These are phyloP conservation scores for Drosophila ogumai DNA, from an alignment of 1,140 invertebrate genomes.

Conservation along the genomic window DNA sequence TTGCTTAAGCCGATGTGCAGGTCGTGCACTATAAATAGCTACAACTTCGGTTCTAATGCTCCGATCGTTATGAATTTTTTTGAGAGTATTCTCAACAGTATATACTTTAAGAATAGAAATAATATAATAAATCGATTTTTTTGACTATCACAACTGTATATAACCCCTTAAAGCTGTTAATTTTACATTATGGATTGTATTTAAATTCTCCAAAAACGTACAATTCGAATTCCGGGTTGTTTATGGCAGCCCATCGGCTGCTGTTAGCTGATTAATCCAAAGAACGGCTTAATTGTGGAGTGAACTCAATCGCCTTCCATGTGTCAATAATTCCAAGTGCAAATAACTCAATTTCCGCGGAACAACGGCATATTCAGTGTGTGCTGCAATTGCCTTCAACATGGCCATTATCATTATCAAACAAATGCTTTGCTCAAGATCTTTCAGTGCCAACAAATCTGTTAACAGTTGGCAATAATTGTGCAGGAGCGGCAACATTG, in stretches of 20 bases:
- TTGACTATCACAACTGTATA: too few relatives aligned
- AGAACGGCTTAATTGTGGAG: not conserved
- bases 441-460: slow-evolving; percentile 74
- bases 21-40: too few relatives aligned
- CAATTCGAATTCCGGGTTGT: not conserved
- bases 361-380: slow-evolving; percentile 18
- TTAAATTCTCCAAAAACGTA: not conserved
- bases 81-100: too few relatives aligned
- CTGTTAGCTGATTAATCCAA: slow-evolving; percentile 3
- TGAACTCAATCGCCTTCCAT: not conserved
- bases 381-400: slow-evolving; percentile 52
- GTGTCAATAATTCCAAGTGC: slow-evolving; percentile 45
- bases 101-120: too few relatives aligned
- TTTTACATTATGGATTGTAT: not conserved
- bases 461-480: slow-evolving; percentile 84
- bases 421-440: slow-evolving; percentile 56
- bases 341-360: slow-evolving; percentile 30
- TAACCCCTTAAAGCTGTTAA: too few relatives aligned
- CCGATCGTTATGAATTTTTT: too few relatives aligned
- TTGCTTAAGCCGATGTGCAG: too few relatives aligned
- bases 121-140: too few relatives aligned
- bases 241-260: not conserved
- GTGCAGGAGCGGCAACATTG: slow-evolving; percentile 67
- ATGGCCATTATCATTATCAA: slow-evolving; percentile 78
- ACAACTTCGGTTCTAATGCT: too few relatives aligned